Evolutionary conservation across 2,797 vertebrate species (phyloP).

Genomic region (Miichthys miiuy): DNA sequence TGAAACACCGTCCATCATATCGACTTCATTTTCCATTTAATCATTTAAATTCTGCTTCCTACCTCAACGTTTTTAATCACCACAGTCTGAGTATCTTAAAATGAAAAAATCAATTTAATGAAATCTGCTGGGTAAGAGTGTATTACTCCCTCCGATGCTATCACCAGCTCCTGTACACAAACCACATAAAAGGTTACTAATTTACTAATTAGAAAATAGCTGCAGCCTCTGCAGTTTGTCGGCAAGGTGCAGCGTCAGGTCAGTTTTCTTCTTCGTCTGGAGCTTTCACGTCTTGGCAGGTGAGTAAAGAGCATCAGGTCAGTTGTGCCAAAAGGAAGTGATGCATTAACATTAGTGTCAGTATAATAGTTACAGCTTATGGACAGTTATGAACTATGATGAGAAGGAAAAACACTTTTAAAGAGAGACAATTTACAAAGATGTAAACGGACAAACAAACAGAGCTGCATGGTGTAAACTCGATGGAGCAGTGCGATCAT

Average conservation of each 20-base stretch:
- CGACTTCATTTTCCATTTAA: constrained; percentile 1
- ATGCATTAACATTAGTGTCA: neutral
- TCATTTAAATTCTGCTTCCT: neutral
- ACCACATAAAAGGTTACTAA: constrained; percentile 6
- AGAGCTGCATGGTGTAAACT: neutral
- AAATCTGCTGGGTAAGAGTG: neutral
- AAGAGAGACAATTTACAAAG: neutral
- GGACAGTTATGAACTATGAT: neutral
- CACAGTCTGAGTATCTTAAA: constrained; percentile 5
- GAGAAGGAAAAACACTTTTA: neutral
- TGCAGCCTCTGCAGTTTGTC: constrained; percentile 34
- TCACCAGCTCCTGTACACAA: neutral
- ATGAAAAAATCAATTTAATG: constrained; percentile 1
- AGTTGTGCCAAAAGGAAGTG: neutral
- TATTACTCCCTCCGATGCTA: neutral
- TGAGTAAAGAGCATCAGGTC: neutral
- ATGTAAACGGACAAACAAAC: neutral
- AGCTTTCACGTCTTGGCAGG: neutral
- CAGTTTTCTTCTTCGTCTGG: neutral
- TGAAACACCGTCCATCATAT: neutral
- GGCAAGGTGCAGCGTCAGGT: neutral
- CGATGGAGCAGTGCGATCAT: neutral
- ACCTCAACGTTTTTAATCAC: neutral
- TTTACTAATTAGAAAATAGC: constrained; percentile 38
- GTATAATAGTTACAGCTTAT: neutral